These are phyloP conservation scores for Neoarius graeffei DNA, from an alignment of 2,113 vertebrate genomes.

Conservation along the genomic window DNA sequence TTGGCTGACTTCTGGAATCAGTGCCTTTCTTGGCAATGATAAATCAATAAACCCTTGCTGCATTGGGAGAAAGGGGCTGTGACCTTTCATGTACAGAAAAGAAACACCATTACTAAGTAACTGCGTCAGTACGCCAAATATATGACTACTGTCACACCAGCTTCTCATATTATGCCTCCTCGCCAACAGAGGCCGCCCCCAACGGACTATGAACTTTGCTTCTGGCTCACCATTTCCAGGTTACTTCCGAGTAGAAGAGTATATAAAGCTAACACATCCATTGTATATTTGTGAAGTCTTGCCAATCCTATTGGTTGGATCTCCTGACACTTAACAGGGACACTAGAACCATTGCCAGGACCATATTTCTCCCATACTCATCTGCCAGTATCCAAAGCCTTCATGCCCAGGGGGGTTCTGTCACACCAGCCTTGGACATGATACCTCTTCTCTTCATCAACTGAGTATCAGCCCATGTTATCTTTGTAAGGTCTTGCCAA, in stretches of 20 bases:
- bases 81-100: conserved; percentile 50
- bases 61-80: conserved; percentile 26
- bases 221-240: neutral
- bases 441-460: neutral
- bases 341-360: neutral
- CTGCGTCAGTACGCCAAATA: conserved; percentile 12
- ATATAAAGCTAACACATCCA: neutral
- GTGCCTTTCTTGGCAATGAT: conserved; percentile 55
- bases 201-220: neutral
- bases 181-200: neutral
- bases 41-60: conserved; percentile 63
- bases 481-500: neutral
- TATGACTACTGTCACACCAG: neutral
- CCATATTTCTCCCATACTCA: neutral
- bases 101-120: conserved; percentile 28
- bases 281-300: neutral
- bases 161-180: neutral
- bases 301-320: neutral
- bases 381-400: neutral
- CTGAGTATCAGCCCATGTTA: neutral
- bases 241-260: neutral
- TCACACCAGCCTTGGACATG: neutral
- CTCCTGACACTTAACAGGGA: neutral
- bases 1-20: conserved; percentile 61
- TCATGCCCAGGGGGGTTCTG: neutral